A percentile compares a stretch with the other conserved stretches of the same genome.
Conservation (phyloP, 2,888 invertebrate genomes). For the Caenorhabditis sp. region DNA sequence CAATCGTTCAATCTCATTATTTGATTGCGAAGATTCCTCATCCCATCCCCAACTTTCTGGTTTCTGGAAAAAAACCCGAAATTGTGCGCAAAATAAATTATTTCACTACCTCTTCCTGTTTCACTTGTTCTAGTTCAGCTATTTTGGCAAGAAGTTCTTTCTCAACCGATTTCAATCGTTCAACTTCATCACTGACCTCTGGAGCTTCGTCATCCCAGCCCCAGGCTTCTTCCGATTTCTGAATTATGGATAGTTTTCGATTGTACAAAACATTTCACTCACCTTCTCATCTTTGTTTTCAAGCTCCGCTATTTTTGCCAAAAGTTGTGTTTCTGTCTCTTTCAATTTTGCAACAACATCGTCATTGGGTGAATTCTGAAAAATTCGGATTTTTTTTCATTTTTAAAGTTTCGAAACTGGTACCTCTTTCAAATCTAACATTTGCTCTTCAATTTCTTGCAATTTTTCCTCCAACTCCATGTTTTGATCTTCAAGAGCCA, state of each 20-base stretch:
- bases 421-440: slow-evolving; percentile 7
- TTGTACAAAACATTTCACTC: not conserved
- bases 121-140: not conserved
- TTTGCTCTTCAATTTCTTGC: slow-evolving; percentile 36
- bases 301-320: slow-evolving; percentile 7
- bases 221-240: slow-evolving; percentile 9
- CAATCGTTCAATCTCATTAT: slow-evolving; percentile 6
- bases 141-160: not conserved
- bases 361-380: not conserved
- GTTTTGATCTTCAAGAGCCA: slow-evolving; percentile 40
- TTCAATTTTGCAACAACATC: not conserved
- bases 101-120: slow-evolving; percentile 5
- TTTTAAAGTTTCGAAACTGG: not conserved
- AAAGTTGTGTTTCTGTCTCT: not conserved
- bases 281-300: slow-evolving; percentile 10
- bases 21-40: not conserved
- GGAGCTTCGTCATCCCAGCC: slow-evolving; percentile 19
- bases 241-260: too few relatives aligned
- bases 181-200: not conserved
- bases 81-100: not conserved
- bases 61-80: not conserved
- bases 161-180: slow-evolving; percentile 2
- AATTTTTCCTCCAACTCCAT: slow-evolving; percentile 38
- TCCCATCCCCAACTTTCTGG: slow-evolving; percentile 8
- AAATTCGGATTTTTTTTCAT: not conserved